Evolutionary conservation across 1,140 invertebrate genomes (phyloP).

Genomic region (Drosophila fuyamai): DNA sequence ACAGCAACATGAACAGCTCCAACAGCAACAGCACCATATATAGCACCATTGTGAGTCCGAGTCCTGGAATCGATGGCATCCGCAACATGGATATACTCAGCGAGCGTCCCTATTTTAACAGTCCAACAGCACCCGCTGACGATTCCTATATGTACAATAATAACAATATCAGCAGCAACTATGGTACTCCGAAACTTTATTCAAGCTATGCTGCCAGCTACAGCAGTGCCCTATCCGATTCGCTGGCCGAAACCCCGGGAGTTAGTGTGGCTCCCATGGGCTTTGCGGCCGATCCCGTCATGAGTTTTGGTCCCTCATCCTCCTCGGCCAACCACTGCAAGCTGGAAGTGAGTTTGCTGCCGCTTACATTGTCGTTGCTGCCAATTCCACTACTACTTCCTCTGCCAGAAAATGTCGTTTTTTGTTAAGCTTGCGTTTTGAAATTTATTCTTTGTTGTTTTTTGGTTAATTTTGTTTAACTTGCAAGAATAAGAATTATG

Average conservation of each 20-base stretch:
- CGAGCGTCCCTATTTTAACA: conserved; percentile 56
- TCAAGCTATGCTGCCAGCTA: conserved; percentile 65
- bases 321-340: conserved; percentile 53
- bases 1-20: conserved; percentile 34
- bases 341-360: conserved; percentile 76
- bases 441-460: not conserved
- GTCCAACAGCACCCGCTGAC: conserved; percentile 51
- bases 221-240: conserved; percentile 73
- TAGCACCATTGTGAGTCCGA: conserved; percentile 40
- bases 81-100: conserved; percentile 72
- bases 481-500: conserved; percentile 31
- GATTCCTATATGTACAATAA: conserved; percentile 20
- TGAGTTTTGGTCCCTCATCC: conserved; percentile 19
- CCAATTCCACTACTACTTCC: conserved; percentile 13
- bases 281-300: conserved; percentile 33
- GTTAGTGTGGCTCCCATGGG: conserved; percentile 59
- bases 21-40: conserved; percentile 31
- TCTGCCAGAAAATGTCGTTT: conserved; percentile 19
- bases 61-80: conserved; percentile 65
- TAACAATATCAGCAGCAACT: conserved; percentile 27
- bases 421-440: conserved; percentile 26
- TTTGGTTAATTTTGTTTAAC: conserved; percentile 22
- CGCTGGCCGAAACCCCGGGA: conserved; percentile 74
- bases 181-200: conserved; percentile 47
- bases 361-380: conserved; percentile 8